Evolutionary conservation across 2,888 invertebrate species (phyloP), one percentile per base, ranked within the genome.

Genomic region (Ischnura elegans): DNA sequence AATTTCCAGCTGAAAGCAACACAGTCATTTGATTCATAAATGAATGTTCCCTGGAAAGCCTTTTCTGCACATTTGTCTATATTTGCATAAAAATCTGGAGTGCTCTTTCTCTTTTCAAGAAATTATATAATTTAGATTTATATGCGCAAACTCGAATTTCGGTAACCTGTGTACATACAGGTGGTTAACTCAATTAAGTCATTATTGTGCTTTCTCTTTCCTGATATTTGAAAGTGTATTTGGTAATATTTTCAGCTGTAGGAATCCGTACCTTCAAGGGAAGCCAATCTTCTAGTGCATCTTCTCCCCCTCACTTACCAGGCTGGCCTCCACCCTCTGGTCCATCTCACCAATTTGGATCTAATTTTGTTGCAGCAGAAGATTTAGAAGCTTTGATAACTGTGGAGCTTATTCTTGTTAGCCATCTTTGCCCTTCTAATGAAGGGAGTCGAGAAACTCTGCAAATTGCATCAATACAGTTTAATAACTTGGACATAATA

Each of bases 401-500:
- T 93, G 97, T 98, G 5, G 99, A 99, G 95, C 97, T 99, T 42
- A 97, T 98, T 84, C 97, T 98, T 87, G 97, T 98, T 0, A 97
- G 96, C 94, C 96, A 97, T 0, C 96, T 96, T 8, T 96, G 96
- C 2, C 96, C 93, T 45, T 95, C 95, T 47, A 95, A 95, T 94
- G 97, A 97, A 94, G 96, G 97, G 61, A 95, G 97, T 87, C 95
- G 94, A 51, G 95, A 95, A 94, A 95, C 96, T 51, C 95, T 97
- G 94, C 97, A 98, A 95, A 97, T 98, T 90, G 98, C 98, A 0
- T 98, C 98, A 95, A 98, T 99, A 95, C 97, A 99, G 95, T 99
- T 99, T 95, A 99, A 99, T 95, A 99, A 98, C 96, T 96, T 99
- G 94, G 99, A 99, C 96, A 98, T 99, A 93, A 99, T 99, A 94